phyloP scores from a whole-genome alignment of 2,113 vertebrate genomes.

The Rynchops niger region DNA sequence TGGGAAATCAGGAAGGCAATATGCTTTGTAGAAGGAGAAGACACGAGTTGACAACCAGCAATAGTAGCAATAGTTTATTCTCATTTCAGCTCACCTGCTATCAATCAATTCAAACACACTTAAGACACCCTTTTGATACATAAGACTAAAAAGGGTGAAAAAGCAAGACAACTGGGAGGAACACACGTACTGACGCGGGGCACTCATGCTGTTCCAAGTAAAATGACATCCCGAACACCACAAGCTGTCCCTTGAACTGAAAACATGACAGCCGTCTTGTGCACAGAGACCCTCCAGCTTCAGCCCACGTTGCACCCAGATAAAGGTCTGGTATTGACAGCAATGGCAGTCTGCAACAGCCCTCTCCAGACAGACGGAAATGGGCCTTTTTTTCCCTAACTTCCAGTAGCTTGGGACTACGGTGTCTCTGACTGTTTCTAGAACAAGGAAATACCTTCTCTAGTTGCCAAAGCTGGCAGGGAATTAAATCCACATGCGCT shows the following conservation, averaged over 20 bases:
- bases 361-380: not conserved
- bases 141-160: not conserved
- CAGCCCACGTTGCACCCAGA: not conserved
- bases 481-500: not conserved
- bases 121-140: not conserved
- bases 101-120: not conserved
- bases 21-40: not conserved
- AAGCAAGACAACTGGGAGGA: not conserved
- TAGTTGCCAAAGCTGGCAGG: not conserved
- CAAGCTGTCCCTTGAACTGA: not conserved
- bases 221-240: not conserved
- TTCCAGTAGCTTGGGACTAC: not conserved
- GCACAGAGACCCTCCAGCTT: not conserved
- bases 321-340: not conserved
- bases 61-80: not conserved
- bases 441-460: not conserved
- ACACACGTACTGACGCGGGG: not conserved
- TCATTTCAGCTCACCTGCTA: not conserved
- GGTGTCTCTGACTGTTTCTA: not conserved
- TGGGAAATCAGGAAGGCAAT: not conserved
- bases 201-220: not conserved
- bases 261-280: not conserved
- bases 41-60: not conserved
- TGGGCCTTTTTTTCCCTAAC: not conserved
- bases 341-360: not conserved